These are phyloP conservation scores for Todiramphus saurophagus DNA, from an alignment of 2,113 vertebrate species.

Conservation along the genomic window DNA sequence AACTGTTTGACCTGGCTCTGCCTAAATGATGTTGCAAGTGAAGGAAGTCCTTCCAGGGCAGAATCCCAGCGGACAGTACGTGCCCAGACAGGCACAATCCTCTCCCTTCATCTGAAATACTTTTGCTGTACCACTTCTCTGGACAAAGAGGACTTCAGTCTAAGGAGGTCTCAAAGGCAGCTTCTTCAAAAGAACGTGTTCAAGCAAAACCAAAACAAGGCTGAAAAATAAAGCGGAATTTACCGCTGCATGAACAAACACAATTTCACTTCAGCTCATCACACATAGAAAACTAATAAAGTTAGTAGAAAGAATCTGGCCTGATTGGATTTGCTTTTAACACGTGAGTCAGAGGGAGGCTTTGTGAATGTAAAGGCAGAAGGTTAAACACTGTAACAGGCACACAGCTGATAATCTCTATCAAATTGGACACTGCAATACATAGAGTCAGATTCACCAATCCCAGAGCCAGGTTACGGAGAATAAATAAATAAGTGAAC, in stretches of 20 bases:
- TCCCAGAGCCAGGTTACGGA: background rate
- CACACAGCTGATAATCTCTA: background rate
- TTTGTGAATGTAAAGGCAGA: background rate
- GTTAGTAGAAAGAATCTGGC: background rate
- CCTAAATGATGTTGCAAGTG: background rate
- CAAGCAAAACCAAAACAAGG: background rate
- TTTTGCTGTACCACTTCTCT: background rate
- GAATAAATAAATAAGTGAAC: background rate
- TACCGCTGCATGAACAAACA: background rate
- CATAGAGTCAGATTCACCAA: background rate
- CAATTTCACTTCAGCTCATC: background rate
- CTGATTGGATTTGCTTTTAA: background rate
- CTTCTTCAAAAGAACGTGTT: background rate
- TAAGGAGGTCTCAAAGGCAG: background rate
- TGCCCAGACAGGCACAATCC: background rate
- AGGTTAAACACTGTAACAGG: background rate
- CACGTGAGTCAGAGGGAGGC: background rate
- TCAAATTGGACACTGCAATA: background rate
- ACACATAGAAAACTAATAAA: background rate
- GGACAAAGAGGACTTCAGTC: background rate
- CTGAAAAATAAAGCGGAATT: background rate
- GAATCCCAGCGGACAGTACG: background rate
- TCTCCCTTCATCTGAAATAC: background rate
- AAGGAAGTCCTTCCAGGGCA: background rate
- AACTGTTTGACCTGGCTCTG: background rate